Percentiles rank a stretch among this genome's conserved stretches.
phyloP scores from a whole-genome alignment of 2,888 invertebrate genomes.

The Dugesia japonica region DNA sequence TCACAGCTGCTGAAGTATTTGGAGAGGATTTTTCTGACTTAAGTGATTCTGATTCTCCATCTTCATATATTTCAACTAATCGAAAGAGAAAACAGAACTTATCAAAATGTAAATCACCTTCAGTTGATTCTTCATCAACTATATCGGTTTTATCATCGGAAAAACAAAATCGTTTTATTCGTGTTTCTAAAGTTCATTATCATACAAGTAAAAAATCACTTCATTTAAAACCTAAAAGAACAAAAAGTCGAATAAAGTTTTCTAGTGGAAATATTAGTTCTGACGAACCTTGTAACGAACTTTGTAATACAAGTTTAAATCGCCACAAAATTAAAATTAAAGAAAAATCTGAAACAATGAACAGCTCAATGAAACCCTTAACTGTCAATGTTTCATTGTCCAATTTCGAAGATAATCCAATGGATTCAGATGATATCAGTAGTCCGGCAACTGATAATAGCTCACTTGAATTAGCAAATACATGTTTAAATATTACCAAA shows the following conservation, averaged over 20 bases:
- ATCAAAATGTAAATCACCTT: not conserved
- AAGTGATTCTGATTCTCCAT: not conserved
- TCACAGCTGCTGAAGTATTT: constrained; percentile 1
- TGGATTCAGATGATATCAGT: not conserved
- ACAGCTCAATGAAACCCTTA: not conserved
- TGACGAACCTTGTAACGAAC: not conserved
- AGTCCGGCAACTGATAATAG: constrained; percentile 5
- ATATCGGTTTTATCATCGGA: constrained; percentile 4
- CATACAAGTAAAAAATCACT: not conserved
- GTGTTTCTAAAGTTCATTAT: not conserved
- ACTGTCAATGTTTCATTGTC: constrained; percentile 12
- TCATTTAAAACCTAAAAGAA: not conserved
- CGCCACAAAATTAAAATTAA: not conserved
- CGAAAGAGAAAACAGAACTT: not conserved
- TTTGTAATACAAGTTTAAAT: not conserved
- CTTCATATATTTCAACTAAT: not conserved
- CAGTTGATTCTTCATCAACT: constrained; percentile 13
- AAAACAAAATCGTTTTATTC: constrained; percentile 16
- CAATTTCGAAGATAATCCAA: constrained; percentile 1
- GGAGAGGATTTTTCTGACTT: constrained; percentile 8
- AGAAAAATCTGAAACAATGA: not conserved
- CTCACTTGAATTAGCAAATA: not conserved
- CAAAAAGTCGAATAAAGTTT: constrained; percentile 5
- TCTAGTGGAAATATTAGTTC: not conserved
- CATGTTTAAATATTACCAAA: not conserved